phyloP scores from a whole-genome alignment of 2,113 vertebrate genomes.

The Xiphophorus hellerii region DNA sequence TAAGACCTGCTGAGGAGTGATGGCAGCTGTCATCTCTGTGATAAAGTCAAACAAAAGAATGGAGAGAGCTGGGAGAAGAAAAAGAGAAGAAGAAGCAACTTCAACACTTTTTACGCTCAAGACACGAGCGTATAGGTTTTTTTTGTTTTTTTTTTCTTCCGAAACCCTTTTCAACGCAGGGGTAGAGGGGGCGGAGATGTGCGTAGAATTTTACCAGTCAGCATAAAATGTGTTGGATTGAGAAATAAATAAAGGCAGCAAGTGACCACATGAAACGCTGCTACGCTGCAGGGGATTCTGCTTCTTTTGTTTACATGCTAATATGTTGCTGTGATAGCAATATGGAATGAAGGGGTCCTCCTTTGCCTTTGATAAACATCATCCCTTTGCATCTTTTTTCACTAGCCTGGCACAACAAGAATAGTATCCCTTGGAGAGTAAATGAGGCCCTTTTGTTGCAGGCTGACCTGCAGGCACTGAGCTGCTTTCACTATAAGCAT shows the following conservation, averaged over 20 bases:
- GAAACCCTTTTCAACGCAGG: neutral
- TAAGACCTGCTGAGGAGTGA: slow-evolving; percentile 74
- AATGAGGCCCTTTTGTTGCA: slow-evolving; percentile 73
- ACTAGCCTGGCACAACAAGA: slow-evolving; percentile 71
- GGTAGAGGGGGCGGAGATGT: neutral
- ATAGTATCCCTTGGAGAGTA: slow-evolving; percentile 75
- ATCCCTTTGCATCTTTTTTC: slow-evolving; percentile 69
- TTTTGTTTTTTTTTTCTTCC: slow-evolving; percentile 25
- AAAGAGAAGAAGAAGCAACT: slow-evolving; percentile 71
- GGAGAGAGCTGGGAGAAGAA: slow-evolving; percentile 28
- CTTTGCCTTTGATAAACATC: slow-evolving; percentile 76
- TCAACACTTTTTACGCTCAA: slow-evolving; percentile 75
- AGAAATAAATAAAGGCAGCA: slow-evolving; percentile 75
- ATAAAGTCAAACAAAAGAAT: slow-evolving; percentile 69
- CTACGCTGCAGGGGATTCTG: slow-evolving; percentile 74
- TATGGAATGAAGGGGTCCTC: slow-evolving; percentile 73
- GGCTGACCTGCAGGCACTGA: slow-evolving; percentile 75
- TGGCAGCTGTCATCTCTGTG: slow-evolving; percentile 81
- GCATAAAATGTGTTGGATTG: slow-evolving; percentile 73
- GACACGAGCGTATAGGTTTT: slow-evolving; percentile 44
- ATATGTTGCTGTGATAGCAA: slow-evolving; percentile 80
- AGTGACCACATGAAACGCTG: slow-evolving; percentile 79
- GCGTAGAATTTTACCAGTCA: slow-evolving; percentile 69
- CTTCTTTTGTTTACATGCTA: slow-evolving; percentile 82
- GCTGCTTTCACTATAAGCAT: slow-evolving; percentile 74